Evolutionary conservation across 2,113 vertebrate genomes (phyloP).

Genomic region (Psammodynastes pulverulentus): DNA sequence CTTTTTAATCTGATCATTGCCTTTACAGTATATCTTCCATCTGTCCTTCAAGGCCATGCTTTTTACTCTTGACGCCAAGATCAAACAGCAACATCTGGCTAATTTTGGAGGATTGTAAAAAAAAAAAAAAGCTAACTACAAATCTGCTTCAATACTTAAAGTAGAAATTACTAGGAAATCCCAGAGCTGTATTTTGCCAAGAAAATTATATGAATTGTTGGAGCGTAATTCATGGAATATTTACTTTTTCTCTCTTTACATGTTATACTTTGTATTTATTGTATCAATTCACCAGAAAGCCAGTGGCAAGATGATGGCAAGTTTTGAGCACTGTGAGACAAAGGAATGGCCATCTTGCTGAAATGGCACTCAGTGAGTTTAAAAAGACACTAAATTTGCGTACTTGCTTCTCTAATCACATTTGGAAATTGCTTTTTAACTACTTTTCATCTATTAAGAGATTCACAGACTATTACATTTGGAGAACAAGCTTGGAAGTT

Average conservation of each 20-base stretch:
- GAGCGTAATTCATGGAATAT: neutral
- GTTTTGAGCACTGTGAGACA: neutral
- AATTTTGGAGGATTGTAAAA: too few relatives aligned
- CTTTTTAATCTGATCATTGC: neutral
- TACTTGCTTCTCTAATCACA: neutral
- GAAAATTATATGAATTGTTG: neutral
- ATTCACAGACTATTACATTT: neutral
- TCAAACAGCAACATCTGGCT: neutral
- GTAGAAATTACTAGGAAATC: neutral
- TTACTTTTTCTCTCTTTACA: neutral
- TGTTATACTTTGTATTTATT: neutral
- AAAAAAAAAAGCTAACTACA: neutral
- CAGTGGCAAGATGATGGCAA: neutral
- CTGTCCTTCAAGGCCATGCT: neutral
- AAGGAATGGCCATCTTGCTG: neutral
- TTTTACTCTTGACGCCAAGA: neutral
- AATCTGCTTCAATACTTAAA: neutral
- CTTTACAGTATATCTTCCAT: neutral
- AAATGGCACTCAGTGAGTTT: neutral
- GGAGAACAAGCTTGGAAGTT: neutral
- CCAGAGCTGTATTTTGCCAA: neutral
- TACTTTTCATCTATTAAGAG: neutral
- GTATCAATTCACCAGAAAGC: neutral
- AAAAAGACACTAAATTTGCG: neutral
- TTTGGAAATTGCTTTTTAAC: neutral